Evolutionary conservation across 2,888 invertebrate genomes (phyloP), one percentile per base, ranked within the genome.

Genomic region (Phymatocera aterrima): DNA sequence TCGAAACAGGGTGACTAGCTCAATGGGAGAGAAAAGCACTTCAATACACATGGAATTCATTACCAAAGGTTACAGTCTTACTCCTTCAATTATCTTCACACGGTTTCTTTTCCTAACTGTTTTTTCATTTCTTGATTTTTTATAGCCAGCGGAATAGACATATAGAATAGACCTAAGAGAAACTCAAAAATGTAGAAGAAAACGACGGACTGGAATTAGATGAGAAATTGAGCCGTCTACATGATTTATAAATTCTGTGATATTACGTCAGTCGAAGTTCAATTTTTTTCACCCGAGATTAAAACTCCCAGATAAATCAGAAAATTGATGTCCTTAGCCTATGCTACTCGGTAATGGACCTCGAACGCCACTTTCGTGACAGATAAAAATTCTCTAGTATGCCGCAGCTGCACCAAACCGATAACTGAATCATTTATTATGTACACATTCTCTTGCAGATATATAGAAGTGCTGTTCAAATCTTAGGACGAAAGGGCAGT

Each of bases 351-450:
- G 28, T 68, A 68, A 68, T 68, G 46, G 68, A 68, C 21, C 68
- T n/a, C 43, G 4, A 43, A 46, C 21, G 68, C 43, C 43, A 40
- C 18, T 24, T 65, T 31, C n/a, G n/a, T 65, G 8, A 68, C 24
- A 21, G 46, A 68, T 43, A 68, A 68, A 43, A 43, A 68, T 68
- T 46, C 46, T 28, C 46, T 24, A 68, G n/a, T 46, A 43, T 24
- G 24, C 46, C 3, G 43, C 68, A 24, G 68, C 37, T 68, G 46
- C 68, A 24, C 43, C 40, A n/a, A 46, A 68, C 10, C 15, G 68
- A 68, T 68, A 46, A 68, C 34, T 28, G n/a, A 68, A 68, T 46
- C 24, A 68, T 43, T 68, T n/a, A 68, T 46, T 46, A 46, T n/a
- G n/a, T n/a, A n/a, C n/a, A n/a, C 46, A 46, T 15, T n/a, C 46